Evolutionary conservation across 2,888 invertebrate genomes (phyloP), one percentile per base, ranked within the genome.

Genomic region (Xanthia togata): DNA sequence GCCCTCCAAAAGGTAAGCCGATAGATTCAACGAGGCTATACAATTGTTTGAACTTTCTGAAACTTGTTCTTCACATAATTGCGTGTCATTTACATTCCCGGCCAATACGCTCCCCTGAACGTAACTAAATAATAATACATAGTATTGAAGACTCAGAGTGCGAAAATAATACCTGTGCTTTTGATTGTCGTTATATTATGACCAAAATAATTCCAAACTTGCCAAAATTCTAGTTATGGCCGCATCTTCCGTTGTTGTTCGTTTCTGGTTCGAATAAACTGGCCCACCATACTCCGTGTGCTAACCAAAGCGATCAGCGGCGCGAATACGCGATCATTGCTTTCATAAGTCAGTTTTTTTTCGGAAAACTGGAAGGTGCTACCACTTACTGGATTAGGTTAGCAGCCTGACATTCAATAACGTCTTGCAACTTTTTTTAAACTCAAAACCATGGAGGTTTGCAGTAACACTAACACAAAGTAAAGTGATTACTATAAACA

Each of bases 11-110:
- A 86, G 78, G 83, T 75, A 73, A 79, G 79, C 73, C 50, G 73
- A 67, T 68, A 70, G 72, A 81, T 79, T 77, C 71, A 59, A 59
- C 73, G 70, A 86, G 77, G 72, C 80, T 70, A 79, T 81, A 84
- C 82, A 87, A 89, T 80, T 76, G 87, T 80, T 80, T 65, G 72
- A 87, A 88, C 81, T 84, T 79, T 73, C 72, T 69, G n/a, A 73
- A 84, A 84, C 83, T 87, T 78, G 76, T 82, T 78, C 76, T 74
- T 86, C 79, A 81, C 78, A 81, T 83, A 89, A 89, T 89, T 87
- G 84, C 76, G 64, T 73, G 78, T 62, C 68, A 89, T 88, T 89
- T 84, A 85, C 78, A 89, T 86, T 86, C 83, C 62, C 53, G 23
- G 26, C 26, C 23, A 12, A 70, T 65, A 47, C 44, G 67, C 47